Base-by-base conservation (phyloP, 2,888 invertebrate genomes). In the Drosophila siamana region DNA sequence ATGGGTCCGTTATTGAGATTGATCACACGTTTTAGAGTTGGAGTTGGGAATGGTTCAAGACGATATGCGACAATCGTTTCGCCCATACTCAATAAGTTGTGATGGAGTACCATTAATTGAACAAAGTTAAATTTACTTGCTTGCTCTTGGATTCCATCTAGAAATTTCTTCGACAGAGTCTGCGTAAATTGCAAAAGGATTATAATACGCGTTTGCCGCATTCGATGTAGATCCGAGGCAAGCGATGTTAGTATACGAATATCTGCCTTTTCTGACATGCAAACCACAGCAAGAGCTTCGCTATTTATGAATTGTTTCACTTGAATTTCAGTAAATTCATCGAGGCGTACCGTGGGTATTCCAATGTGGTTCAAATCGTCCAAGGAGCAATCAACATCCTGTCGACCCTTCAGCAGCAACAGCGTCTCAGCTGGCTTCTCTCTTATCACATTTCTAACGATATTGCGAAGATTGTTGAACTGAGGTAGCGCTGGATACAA, bases 31-130 rank as follows among this genome's bases (percentile, higher is more conserved):
- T 3, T 4, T 0, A 71, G 9, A 8, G 1, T 16, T 24, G 71
- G 48, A 4, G 6, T 52, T 7, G 71, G 66, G 66, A 66, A 72
- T 9, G 71, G 71, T 8, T 66, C 28, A 7, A 72, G 33, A 2
- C 56, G 55, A 30, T 72, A 66, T 7, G 8, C 6, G 0, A 4
- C 5, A 26, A n/a, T 33, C 15, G 0, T 3, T 48, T 33, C 13
- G 2, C 0, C 4, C 40, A 30, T 11, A 11, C 11, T 4, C 11
- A 30, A 11, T 4, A 11, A 1, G 0, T 0, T 52, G 4, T 26
- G 26, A 1, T 64, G 24, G 0, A 70, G 4, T 6, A 74, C 70
- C 3, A 78, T 16, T 6, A 79, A 19, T 19, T 51, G 48, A 4
- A 54, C 0, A 15, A 69, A 65, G 8, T 55, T 41, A 8, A 64